Percentiles rank a stretch among this genome's conserved stretches.
These are phyloP conservation scores for Casuarius casuarius DNA, from an alignment of 2,113 vertebrate species.

Conservation along the genomic window DNA sequence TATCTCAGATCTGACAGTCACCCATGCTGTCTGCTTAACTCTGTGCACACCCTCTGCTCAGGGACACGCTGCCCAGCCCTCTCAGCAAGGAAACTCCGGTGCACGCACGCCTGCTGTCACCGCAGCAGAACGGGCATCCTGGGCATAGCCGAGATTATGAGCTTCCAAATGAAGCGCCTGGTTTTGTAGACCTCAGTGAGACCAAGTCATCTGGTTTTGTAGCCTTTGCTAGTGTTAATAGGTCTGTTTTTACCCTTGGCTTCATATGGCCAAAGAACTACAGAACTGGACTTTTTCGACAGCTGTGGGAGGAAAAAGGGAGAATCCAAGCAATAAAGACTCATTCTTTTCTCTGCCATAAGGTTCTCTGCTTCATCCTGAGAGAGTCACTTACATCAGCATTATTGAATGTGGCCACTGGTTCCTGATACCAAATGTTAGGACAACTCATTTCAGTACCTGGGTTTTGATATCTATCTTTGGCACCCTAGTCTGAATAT, in stretches of 20 bases:
- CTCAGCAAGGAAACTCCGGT: not conserved
- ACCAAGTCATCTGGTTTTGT: not conserved
- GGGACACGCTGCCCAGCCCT: rapidly evolving
- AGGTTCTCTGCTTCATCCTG: slow-evolving; percentile 14
- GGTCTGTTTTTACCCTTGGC: not conserved
- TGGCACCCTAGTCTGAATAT: not conserved
- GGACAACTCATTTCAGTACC: not conserved
- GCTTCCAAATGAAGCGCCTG: not conserved
- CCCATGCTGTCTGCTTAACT: not conserved
- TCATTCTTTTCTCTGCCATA: not conserved
- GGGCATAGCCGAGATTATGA: rapidly evolving
- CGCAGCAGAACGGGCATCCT: not conserved
- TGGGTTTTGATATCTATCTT: not conserved
- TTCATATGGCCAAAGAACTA: not conserved
- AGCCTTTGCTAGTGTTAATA: not conserved
- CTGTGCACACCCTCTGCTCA: not conserved
- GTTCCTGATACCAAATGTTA: not conserved
- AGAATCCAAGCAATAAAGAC: not conserved
- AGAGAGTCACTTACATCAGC: not conserved
- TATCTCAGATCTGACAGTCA: not conserved
- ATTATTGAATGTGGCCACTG: not conserved
- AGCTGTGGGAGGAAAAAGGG: not conserved
- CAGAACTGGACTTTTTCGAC: not conserved
- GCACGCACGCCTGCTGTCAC: not conserved
- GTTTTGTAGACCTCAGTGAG: not conserved